These are phyloP conservation scores for Corythoichthys intestinalis DNA, from an alignment of 2,113 vertebrate species.

Conservation along the genomic window DNA sequence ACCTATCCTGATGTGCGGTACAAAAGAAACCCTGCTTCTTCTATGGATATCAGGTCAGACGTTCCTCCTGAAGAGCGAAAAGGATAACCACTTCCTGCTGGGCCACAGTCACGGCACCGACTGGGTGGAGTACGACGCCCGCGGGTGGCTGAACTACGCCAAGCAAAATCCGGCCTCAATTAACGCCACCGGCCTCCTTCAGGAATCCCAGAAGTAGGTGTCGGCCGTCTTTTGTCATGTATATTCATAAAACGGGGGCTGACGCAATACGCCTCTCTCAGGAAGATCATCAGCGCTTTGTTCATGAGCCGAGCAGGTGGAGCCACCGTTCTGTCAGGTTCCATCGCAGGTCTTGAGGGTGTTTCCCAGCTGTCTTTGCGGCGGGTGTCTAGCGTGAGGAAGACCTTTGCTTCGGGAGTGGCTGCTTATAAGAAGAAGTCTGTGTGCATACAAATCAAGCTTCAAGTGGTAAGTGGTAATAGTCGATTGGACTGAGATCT, in stretches of 20 bases:
- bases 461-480: constrained; percentile 85
- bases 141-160: constrained; percentile 85
- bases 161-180: constrained; percentile 86
- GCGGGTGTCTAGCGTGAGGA: constrained; percentile 90
- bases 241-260: neutral
- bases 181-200: constrained; percentile 79
- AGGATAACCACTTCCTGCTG: constrained; percentile 84
- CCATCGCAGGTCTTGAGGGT: constrained; percentile 88
- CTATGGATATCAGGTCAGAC: constrained; percentile 75
- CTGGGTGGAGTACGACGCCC: constrained; percentile 90
- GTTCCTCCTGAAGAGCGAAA: constrained; percentile 83
- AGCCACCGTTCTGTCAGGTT: constrained; percentile 81
- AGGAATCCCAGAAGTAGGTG: constrained; percentile 93
- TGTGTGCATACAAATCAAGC: constrained; percentile 92
- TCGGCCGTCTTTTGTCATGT: neutral
- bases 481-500: too few species aligned
- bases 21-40: neutral
- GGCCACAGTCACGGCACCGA: constrained; percentile 90
- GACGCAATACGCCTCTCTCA: constrained; percentile 43
- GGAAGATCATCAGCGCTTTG: constrained; percentile 89
- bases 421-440: constrained; percentile 93
- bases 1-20: neutral
- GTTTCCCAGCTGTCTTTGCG: constrained; percentile 89
- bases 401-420: constrained; percentile 90
- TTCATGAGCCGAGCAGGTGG: constrained; percentile 79